Base-by-base conservation (phyloP, 2,113 vertebrate genomes). In the Upupa epops region DNA sequence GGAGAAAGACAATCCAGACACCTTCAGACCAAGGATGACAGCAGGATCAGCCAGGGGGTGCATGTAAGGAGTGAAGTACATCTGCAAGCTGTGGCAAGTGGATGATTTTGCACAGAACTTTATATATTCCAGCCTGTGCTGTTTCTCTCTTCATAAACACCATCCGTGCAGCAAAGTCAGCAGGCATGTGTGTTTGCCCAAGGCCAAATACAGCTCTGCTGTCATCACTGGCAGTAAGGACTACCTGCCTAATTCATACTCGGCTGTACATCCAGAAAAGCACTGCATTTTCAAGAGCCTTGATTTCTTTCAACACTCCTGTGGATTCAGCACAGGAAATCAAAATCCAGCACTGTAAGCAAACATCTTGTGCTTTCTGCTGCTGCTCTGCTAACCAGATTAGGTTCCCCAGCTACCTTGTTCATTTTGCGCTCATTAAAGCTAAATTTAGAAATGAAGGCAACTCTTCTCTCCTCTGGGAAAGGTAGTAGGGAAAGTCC, bases 401-500 rank as follows among this genome's bases (percentile, higher is more conserved):
- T 91, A 83, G 85, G 58, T 89, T 86, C 74, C 72, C 84, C 76
- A 76, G 69, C 56, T 95, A 80, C 88, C 84, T 92, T 82, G 92
- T 91, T 95, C 82, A 80, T 95, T 86, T 37, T 68, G 26, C 40
- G 25, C 69, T 92, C 94, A 93, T 92, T 94, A 90, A 83, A 84
- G 83, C 83, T 94, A 94, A 87, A 96, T 96, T 93, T 93, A 96
- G 93, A 88, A 89, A 69, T 1, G 63, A 90, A 96, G 83, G 58
- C 36, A 89, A 83, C 60, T 75, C 69, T 69, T 86, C 60, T 95
- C 31, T 70, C 83, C 87, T 92, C 78, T 68, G 89, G 91, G 86
- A 63, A 73, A 60, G 60, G 72, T 86, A 70, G n/a, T 55, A 73
- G 51, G 81, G 88, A 70, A 71, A 90, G 56, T 60, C 84, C 68